These are phyloP conservation scores for Athripsodes cinereus DNA, from an alignment of 2,888 invertebrate genomes.

Conservation along the genomic window DNA sequence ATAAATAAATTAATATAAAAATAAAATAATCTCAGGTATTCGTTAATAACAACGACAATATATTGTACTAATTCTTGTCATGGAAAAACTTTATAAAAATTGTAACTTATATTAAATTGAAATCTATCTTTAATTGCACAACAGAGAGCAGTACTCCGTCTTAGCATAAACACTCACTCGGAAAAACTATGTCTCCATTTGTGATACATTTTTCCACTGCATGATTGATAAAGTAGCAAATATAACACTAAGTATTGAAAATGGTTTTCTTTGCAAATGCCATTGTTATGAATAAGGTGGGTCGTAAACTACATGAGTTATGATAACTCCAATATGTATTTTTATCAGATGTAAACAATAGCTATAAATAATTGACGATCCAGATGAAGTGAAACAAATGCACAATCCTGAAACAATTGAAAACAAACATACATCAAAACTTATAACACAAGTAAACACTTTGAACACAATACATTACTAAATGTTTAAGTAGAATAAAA, in stretches of 20 bases:
- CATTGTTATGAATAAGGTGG: background rate
- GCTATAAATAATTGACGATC: too few relatives aligned
- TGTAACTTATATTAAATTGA: background rate
- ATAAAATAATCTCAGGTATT: background rate
- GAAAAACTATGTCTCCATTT: slow-evolving; percentile 14
- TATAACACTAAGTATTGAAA: background rate
- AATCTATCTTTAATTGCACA: background rate
- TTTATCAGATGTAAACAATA: too few relatives aligned
- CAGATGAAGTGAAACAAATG: too few relatives aligned
- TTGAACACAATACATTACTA: too few relatives aligned
- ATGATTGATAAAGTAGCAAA: slow-evolving; percentile 2
- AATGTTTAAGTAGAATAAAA: too few relatives aligned
- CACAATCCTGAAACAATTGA: too few relatives aligned
- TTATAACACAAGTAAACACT: too few relatives aligned
- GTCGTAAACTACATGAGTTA: too few relatives aligned
- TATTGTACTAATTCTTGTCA: background rate
- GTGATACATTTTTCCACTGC: slow-evolving; percentile 14
- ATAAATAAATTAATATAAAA: slow-evolving; percentile 1
- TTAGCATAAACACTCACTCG: background rate
- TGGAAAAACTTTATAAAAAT: background rate
- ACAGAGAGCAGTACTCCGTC: background rate
- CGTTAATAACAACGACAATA: background rate
- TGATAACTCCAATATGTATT: too few relatives aligned
- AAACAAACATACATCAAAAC: too few relatives aligned
- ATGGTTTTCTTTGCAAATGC: background rate